Conservation (phyloP, 2,888 invertebrate species). For the Nomada ruficornis region DNA sequence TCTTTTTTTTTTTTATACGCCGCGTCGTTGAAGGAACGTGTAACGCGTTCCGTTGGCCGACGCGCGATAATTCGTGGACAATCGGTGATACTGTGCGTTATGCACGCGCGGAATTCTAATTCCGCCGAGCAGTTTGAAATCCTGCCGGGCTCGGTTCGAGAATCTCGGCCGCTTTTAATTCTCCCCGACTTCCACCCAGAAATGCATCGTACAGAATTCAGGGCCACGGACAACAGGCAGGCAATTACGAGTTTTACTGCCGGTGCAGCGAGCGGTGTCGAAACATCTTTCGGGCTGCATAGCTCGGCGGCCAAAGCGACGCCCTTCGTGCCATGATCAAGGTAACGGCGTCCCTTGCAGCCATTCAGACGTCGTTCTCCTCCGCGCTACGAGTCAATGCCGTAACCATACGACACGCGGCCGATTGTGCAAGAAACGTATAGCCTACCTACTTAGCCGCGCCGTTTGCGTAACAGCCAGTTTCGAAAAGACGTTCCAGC, state of each 20-base stretch:
- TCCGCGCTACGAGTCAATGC: slow-evolving; percentile 54
- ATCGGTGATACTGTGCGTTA: no score
- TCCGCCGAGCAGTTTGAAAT: background rate
- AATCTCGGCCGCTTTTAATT: background rate
- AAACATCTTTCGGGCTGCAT: slow-evolving; percentile 28
- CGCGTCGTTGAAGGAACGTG: no score
- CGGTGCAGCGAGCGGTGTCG: slow-evolving; percentile 14
- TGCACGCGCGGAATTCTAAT: background rate
- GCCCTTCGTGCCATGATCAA: slow-evolving; percentile 51
- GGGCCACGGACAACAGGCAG: slow-evolving; percentile 15
- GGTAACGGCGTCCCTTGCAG: slow-evolving; percentile 54
- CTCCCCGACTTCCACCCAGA: no score
- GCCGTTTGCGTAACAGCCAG: slow-evolving; percentile 73
- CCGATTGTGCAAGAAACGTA: slow-evolving; percentile 74
- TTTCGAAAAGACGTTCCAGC: slow-evolving; percentile 68
- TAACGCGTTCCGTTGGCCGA: no score
- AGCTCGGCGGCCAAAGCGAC: slow-evolving; percentile 26
- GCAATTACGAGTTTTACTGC: slow-evolving; percentile 34
- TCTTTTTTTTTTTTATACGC: no score
- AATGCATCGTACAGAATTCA: background rate
- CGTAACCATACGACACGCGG: slow-evolving; percentile 60
- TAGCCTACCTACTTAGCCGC: slow-evolving; percentile 68
- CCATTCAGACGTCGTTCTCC: slow-evolving; percentile 48
- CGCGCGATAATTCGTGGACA: no score
- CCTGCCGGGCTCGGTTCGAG: background rate